Conservation (phyloP, 2,113 vertebrate genomes). For the Callocephalon fimbriatum region DNA sequence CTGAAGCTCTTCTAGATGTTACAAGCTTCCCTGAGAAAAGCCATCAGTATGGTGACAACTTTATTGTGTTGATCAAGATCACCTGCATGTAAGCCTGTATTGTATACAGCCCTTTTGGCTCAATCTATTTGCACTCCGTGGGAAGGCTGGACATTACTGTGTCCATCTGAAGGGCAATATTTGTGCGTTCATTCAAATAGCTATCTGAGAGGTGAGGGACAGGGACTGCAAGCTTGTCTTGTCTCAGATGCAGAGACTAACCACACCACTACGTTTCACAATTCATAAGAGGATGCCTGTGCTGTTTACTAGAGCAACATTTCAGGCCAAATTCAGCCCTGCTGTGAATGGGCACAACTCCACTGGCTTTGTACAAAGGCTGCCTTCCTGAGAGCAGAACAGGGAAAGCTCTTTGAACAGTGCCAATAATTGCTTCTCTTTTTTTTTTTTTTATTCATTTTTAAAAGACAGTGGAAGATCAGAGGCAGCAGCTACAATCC, state of each 20-base stretch:
- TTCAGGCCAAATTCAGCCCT: conserved; percentile 32
- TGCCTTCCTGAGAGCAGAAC: conserved; percentile 38
- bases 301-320: not conserved
- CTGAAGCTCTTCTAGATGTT: not conserved
- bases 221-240: not conserved
- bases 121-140: not conserved
- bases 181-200: not conserved
- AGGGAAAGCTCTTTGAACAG: conserved; percentile 44
- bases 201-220: not conserved
- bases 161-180: not conserved
- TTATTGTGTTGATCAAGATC: not conserved
- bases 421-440: conserved; percentile 42
- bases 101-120: not conserved
- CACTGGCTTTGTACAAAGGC: conserved; percentile 4
- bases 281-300: not conserved
- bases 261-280: not conserved
- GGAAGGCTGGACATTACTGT: not conserved
- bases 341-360: conserved; percentile 31
- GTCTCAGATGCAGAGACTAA: not conserved
- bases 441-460: conserved; percentile 8
- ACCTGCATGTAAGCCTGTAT: not conserved
- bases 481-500: conserved; percentile 49
- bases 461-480: conserved; percentile 62
- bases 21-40: not conserved
- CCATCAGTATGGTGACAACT: not conserved